phyloP scores from a whole-genome alignment of 2,113 vertebrate genomes.

The Prionailurus viverrinus region DNA sequence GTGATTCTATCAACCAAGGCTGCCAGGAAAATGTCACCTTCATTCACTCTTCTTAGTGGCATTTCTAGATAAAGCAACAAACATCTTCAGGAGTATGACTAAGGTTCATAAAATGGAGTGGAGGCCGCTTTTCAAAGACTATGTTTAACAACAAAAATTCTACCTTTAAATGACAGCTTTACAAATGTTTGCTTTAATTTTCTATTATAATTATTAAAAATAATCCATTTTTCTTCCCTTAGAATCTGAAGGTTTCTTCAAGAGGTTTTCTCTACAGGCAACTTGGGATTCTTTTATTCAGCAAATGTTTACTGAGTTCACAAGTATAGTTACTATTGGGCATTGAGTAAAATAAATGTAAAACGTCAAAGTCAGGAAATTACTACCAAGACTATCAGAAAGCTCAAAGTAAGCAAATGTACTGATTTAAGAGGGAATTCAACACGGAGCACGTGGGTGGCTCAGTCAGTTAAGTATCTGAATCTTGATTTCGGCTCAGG shows the following conservation, averaged over 20 bases:
- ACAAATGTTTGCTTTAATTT: constrained; percentile 37
- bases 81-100: not conserved
- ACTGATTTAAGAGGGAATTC: not conserved
- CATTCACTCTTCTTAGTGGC: not conserved
- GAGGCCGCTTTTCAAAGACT: constrained; percentile 30
- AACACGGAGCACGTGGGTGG: not conserved
- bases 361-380: constrained; percentile 35
- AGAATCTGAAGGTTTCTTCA: constrained; percentile 51
- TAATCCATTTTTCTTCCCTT: not conserved
- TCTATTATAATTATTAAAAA: constrained; percentile 5
- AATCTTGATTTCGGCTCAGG: too few species aligned
- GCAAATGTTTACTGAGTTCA: constrained; percentile 52
- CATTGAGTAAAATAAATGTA: constrained; percentile 36
- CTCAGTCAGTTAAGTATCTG: too few species aligned
- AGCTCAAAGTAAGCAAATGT: not conserved
- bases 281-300: constrained; percentile 36
- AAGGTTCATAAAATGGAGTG: not conserved
- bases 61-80: constrained; percentile 57
- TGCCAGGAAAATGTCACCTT: constrained; percentile 21
- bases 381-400: constrained; percentile 44
- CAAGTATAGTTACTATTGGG: constrained; percentile 7
- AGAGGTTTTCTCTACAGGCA: not conserved
- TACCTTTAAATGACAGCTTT: constrained; percentile 39
- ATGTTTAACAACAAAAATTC: not conserved
- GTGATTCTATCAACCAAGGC: constrained; percentile 24